Conservation (phyloP, 2,113 vertebrate species). For the Protomyctophum bolini region DNA sequence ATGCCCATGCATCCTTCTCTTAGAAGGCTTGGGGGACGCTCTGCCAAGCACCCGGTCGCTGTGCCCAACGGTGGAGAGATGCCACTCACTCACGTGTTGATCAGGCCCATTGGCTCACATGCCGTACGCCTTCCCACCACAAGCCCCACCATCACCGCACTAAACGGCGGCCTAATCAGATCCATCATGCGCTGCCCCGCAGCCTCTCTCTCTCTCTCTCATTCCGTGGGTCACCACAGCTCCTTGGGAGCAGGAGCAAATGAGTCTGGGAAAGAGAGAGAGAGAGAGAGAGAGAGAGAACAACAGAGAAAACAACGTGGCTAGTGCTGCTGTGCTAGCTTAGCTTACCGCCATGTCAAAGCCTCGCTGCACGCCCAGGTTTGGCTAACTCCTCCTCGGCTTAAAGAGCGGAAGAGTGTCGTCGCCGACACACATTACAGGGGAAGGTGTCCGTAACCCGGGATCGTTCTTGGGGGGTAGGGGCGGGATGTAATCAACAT, state of each 20-base stretch:
- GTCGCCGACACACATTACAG: background rate
- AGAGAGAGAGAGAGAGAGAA: too few relatives aligned
- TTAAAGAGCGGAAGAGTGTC: too few relatives aligned
- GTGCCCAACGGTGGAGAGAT: slow-evolving; percentile 33
- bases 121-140: slow-evolving; percentile 6
- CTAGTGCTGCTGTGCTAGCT: background rate
- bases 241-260: slow-evolving; percentile 6
- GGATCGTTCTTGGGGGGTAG: background rate
- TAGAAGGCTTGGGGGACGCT: background rate
- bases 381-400: background rate
- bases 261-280: background rate
- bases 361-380: slow-evolving; percentile 1
- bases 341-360: background rate
- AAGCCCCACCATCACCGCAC: slow-evolving; percentile 2
- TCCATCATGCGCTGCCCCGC: slow-evolving; percentile 15
- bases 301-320: too few relatives aligned
- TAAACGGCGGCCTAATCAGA: slow-evolving; percentile 33
- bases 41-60: too few relatives aligned
- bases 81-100: slow-evolving; percentile 30
- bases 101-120: slow-evolving; percentile 38
- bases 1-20: slow-evolving; percentile 51
- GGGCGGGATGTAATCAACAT: slow-evolving; percentile 21
- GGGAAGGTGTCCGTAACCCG: background rate
- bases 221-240: slow-evolving; percentile 1
- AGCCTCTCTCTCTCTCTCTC: background rate